These are phyloP conservation scores for Agrilus biguttatus DNA, from an alignment of 2,888 invertebrate species.

Conservation along the genomic window DNA sequence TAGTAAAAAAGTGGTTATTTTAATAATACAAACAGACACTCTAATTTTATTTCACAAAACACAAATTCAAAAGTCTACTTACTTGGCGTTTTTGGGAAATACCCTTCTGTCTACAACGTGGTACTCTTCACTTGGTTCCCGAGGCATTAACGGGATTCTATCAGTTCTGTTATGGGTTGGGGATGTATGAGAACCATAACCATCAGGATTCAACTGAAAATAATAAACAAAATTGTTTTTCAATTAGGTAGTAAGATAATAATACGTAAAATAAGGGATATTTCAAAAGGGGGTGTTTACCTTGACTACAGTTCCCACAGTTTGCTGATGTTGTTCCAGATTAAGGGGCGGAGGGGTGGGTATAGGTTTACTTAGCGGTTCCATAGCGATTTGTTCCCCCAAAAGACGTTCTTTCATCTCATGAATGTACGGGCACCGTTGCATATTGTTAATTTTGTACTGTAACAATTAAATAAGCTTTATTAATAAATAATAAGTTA, in stretches of 20 bases:
- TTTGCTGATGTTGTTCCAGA: conserved; percentile 36
- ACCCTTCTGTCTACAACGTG: conserved; percentile 42
- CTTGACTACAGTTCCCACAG: conserved; percentile 82
- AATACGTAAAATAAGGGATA: conserved; percentile 14
- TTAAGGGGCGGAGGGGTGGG: conserved; percentile 31
- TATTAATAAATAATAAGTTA: not conserved
- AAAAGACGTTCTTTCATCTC: conserved; percentile 87
- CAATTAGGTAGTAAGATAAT: not conserved
- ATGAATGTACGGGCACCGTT: conserved; percentile 82
- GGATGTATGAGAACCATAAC: conserved; percentile 74
- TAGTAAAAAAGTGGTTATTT: too few species aligned
- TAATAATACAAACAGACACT: too few species aligned
- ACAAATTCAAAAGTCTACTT: conserved; percentile 32
- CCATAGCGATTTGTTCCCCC: conserved; percentile 53
- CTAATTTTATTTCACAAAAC: too few species aligned
- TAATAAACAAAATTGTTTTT: conserved; percentile 2
- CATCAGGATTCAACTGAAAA: conserved; percentile 70
- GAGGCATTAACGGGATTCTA: conserved; percentile 58
- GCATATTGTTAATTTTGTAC: conserved; percentile 48
- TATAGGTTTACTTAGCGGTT: conserved; percentile 39
- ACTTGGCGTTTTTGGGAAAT: conserved; percentile 84
- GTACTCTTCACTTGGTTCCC: conserved; percentile 54
- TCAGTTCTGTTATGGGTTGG: conserved; percentile 46
- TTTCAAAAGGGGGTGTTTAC: conserved; percentile 38
- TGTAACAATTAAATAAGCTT: conserved; percentile 15